phyloP scores from a whole-genome alignment of 2,888 invertebrate species.

The Coleophora flavipennella region DNA sequence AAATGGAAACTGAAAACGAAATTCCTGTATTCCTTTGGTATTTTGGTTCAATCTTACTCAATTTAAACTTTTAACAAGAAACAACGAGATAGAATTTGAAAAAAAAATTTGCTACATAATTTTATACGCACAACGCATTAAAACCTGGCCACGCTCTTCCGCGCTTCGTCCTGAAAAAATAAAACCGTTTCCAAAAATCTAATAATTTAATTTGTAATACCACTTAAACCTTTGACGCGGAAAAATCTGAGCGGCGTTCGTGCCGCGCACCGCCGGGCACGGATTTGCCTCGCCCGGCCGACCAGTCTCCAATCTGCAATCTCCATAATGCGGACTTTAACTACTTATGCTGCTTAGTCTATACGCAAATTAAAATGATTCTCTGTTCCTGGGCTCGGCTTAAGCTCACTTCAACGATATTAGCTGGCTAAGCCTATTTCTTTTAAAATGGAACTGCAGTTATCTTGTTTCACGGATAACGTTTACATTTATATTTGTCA shows the following conservation, averaged over 20 bases:
- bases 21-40: too few species aligned
- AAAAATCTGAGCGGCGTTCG: conserved; percentile 21
- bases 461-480: too few species aligned
- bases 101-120: too few species aligned
- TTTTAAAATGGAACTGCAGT: background rate
- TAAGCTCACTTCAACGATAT: background rate
- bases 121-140: too few species aligned
- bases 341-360: conserved; percentile 23
- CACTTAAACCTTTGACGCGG: conserved; percentile 9
- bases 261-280: conserved; percentile 27
- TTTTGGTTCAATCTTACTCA: too few species aligned
- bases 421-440: background rate
- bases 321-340: conserved; percentile 28
- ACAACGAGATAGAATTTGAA: too few species aligned
- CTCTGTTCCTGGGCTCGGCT: conserved; percentile 4
- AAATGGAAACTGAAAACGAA: conserved; percentile 14
- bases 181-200: background rate
- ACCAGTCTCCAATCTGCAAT: conserved; percentile 15
- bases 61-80: too few species aligned
- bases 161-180: conserved; percentile 10
- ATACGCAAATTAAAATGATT: conserved; percentile 18
- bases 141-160: too few species aligned
- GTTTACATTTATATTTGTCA: too few species aligned
- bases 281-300: conserved; percentile 33
- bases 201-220: conserved; percentile 5